Evolutionary conservation across 1,140 invertebrate species (phyloP), one percentile per base, ranked within the genome.

Genomic region (Drosophila virilis): DNA sequence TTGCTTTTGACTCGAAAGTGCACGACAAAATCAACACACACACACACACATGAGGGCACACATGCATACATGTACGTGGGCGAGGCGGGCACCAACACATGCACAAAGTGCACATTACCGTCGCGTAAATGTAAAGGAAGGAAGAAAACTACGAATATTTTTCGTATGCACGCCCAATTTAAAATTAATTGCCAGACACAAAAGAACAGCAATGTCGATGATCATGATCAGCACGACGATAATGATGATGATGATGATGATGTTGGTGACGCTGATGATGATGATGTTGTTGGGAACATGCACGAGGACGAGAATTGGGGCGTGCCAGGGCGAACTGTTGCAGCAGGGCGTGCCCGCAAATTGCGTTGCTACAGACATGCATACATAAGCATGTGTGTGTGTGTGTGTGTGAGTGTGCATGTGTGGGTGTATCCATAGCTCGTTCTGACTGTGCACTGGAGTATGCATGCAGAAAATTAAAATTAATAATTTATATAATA

Each of bases 151-250:
- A 86, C 83, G 89, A 91, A 89, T 89, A 86, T 90, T 86, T 86
- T 77, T 88, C 79, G 83, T 86, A 86, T 86, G 83, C 83, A 86
- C 86, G 88, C 88, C 82, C 88, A 91, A 91, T 91, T 91, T 91
- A 91, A 91, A 91, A 91, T 91, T 91, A 91, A 91, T 91, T 91
- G 90, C 89, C 90, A 91, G 85, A 91, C 85, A 91, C 89, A 91
- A 90, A 91, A 91, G 90, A 85, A 91, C 85, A 72, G 59, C 69
- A 50, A 68, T 60, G 22, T 8, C 32, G 35, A 57, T 52, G 22
- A 40, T 33, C n/a, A 12, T 12, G 33, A 22, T 55, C 7, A n/a
- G 2, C 9, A 10, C 12, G 35, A 38, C 12, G 7, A 62, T 61
- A 38, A 38, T 57, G 50, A 54, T 54, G 15, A 17, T 55, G 71